These are phyloP conservation scores for Venustoraphidia nigricollis DNA, from an alignment of 2,888 invertebrate genomes.

Conservation along the genomic window DNA sequence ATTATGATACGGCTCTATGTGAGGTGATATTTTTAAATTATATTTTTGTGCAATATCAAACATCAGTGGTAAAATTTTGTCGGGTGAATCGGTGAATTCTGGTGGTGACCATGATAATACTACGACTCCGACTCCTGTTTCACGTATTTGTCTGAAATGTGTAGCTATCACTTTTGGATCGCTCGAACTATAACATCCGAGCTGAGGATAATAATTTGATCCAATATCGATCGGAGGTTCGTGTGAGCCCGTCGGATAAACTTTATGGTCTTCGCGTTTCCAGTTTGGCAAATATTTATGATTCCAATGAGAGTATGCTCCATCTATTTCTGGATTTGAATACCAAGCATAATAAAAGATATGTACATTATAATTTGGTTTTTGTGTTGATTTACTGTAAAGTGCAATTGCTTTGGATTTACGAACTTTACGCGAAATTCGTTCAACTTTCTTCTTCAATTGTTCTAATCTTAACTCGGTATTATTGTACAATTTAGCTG, in stretches of 20 bases:
- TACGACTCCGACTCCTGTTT: constrained; percentile 32
- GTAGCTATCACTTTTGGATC: constrained; percentile 27
- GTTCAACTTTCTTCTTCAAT: constrained; percentile 17
- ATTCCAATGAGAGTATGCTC: constrained; percentile 23
- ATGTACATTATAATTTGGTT: constrained; percentile 20
- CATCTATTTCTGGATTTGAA: constrained; percentile 19
- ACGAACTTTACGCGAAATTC: constrained; percentile 17
- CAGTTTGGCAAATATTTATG: constrained; percentile 22
- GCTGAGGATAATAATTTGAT: constrained; percentile 33
- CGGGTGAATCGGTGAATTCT: constrained; percentile 21
- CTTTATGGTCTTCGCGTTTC: constrained; percentile 23
- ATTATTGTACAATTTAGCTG: constrained; percentile 6
- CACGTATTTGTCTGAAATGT: constrained; percentile 33
- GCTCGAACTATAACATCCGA: constrained; percentile 36
- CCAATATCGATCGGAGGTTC: constrained; percentile 37
- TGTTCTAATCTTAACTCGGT: constrained; percentile 16
- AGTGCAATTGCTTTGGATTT: constrained; percentile 14
- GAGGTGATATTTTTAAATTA: constrained; percentile 35
- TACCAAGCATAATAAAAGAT: constrained; percentile 26
- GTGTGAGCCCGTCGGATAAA: constrained; percentile 32
- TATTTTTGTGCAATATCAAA: constrained; percentile 24
- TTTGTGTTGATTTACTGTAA: constrained; percentile 17
- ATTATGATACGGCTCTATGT: constrained; percentile 38
- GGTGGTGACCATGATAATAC: constrained; percentile 39
- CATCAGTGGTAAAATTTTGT: constrained; percentile 17